Conservation (phyloP, 1,140 invertebrate genomes). For the Hylaeus anthracinus region DNA sequence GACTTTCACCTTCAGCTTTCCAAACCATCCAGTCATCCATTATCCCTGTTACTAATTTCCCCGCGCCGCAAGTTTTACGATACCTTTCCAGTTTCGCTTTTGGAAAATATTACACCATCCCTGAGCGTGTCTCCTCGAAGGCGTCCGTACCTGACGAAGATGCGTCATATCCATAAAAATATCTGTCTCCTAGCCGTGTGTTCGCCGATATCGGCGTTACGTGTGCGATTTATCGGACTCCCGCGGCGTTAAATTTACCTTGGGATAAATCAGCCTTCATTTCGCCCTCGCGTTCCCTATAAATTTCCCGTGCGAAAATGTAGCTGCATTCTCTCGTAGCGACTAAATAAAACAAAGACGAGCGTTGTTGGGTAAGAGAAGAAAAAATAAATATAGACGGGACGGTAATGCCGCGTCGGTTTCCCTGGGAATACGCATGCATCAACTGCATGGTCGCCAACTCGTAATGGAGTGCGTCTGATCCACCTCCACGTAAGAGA, state of each 20-base stretch:
- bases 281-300: not conserved
- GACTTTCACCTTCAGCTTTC: too few species aligned
- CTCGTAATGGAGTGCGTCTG: slow-evolving; percentile 26
- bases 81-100: too few species aligned
- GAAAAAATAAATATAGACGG: not conserved
- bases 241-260: not conserved
- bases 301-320: slow-evolving; percentile 1
- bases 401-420: not conserved
- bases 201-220: not conserved
- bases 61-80: too few species aligned
- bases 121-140: not conserved
- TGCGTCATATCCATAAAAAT: not conserved
- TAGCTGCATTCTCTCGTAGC: not conserved
- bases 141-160: not conserved
- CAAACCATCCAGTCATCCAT: too few species aligned
- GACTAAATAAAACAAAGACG: slow-evolving; percentile 9
- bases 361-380: too few species aligned
- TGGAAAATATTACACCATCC: too few species aligned
- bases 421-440: slow-evolving; percentile 10
- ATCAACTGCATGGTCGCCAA: not conserved
- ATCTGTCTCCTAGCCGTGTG: not conserved
- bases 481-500: not conserved
- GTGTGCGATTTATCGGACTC: slow-evolving; percentile 16
- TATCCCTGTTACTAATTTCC: too few species aligned
- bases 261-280: not conserved